Base-by-base conservation (phyloP, 1,140 invertebrate species). In the Heliconius nattereri region DNA sequence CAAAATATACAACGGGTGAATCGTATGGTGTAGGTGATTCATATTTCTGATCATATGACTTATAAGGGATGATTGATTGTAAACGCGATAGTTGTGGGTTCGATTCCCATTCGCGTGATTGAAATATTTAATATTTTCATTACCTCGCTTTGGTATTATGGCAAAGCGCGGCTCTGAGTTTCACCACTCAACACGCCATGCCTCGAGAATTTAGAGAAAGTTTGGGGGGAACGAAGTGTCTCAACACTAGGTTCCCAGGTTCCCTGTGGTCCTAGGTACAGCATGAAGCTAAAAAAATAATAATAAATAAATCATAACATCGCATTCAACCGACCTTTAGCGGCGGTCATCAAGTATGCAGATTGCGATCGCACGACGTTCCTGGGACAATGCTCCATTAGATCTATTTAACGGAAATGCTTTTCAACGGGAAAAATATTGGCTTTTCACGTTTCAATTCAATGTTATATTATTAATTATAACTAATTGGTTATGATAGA, bases 331-430 rank as follows among this genome's bases (percentile, higher is more conserved):
- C 57, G 74, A 71, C 75, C 75, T 76, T 76, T 40, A 35, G 16
- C 60, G 75, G 23, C n/a, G 11, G 75, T 76, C 75, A 76, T 76
- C 75, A 76, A 70, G 71, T 70, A 76, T 76, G 75, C 52, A 76
- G 66, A 76, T 71, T 54, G 60, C 45, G 57, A 60, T 76, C 75
- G 23, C n/a, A 32, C 66, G 2, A n/a, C 60, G 66, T 66, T 70
- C 75, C 40, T 70, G 75, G 60, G 75, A 71, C 29, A 45, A 76
- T 60, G 37, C 40, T 76, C 35, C 60, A 76, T 71, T 76, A 76
- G 75, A 20, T 70, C 37, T 35, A 19, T 32, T 70, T 76, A 29
- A 29, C 32, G 23, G 16, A 45, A 45, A 71, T n/a, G 60, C 60
- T 66, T 66, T 66, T 66, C 9, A 66, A 66, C 26, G 60, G 3